A percentile compares a stretch with the other conserved stretches of the same genome.
phyloP scores from a whole-genome alignment of 2,888 invertebrate genomes.

The Koerneria pararmatus region DNA sequence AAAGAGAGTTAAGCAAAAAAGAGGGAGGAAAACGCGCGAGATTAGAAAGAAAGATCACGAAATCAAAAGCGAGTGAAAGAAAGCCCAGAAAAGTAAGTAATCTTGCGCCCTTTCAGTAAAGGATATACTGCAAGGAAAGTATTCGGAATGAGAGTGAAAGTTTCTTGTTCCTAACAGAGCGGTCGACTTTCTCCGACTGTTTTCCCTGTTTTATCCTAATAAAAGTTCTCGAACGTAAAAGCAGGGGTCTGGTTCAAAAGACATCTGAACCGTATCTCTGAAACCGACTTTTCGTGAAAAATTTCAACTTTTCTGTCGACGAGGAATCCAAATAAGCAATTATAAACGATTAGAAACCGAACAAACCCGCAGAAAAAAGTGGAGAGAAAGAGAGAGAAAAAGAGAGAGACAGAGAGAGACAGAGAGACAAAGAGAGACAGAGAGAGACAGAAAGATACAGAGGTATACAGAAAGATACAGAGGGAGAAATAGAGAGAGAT shows the following conservation, averaged over 20 bases:
- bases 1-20: background rate
- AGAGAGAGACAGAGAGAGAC: background rate
- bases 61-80: conserved; percentile 3
- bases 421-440: background rate
- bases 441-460: background rate
- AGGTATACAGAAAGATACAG: background rate
- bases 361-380: background rate
- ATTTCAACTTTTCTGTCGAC: background rate
- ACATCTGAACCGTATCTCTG: no score
- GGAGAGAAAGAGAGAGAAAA: no score
- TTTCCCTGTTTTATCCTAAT: no score
- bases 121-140: no score
- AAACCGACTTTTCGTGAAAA: background rate
- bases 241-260: no score
- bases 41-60: conserved; percentile 7
- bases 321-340: background rate
- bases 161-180: no score
- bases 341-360: background rate
- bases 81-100: background rate
- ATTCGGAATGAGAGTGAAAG: no score
- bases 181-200: no score
- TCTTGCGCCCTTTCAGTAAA: background rate
- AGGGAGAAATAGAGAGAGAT: background rate
- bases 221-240: no score
- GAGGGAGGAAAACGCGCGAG: background rate